These are phyloP conservation scores for Proales similis DNA, from an alignment of 1,140 invertebrate species.

Conservation along the genomic window DNA sequence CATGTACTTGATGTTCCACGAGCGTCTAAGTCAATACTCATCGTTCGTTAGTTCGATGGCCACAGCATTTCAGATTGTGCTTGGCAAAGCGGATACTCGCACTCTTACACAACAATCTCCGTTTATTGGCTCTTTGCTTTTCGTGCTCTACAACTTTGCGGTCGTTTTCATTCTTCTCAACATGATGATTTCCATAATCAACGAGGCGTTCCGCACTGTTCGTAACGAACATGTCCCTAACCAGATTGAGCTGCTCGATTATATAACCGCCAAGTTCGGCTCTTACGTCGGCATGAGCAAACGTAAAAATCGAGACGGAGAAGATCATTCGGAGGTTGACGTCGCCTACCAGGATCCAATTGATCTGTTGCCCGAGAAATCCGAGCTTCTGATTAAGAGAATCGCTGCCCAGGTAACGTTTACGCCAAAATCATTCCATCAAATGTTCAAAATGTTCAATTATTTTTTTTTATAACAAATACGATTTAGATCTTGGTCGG, in stretches of 20 bases:
- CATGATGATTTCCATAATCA: slow-evolving; percentile 18
- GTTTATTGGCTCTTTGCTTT: background rate
- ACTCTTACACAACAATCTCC: background rate
- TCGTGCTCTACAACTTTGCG: slow-evolving; percentile 9
- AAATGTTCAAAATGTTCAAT: too few species aligned
- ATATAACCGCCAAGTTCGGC: too few species aligned
- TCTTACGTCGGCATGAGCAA: too few species aligned
- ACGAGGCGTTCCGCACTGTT: slow-evolving; percentile 14
- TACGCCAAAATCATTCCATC: too few species aligned
- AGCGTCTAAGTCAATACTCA: background rate
- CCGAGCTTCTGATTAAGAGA: too few species aligned
- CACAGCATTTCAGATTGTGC: slow-evolving; percentile 21
- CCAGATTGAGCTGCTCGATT: slow-evolving; percentile 19
- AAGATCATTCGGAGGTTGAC: too few species aligned
- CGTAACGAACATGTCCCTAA: background rate
- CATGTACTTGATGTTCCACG: slow-evolving; percentile 4
- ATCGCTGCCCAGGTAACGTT: too few species aligned
- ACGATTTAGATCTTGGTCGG: too few species aligned
- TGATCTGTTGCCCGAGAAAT: too few species aligned
- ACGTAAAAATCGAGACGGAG: too few species aligned
- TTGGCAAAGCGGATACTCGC: slow-evolving; percentile 5
- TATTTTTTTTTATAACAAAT: too few species aligned
- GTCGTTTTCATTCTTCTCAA: slow-evolving; percentile 3
- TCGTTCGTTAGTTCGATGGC: background rate
- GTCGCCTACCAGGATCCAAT: too few species aligned